Evolutionary conservation across 2,113 vertebrate species (phyloP).

Genomic region (Lasiurus cinereus): DNA sequence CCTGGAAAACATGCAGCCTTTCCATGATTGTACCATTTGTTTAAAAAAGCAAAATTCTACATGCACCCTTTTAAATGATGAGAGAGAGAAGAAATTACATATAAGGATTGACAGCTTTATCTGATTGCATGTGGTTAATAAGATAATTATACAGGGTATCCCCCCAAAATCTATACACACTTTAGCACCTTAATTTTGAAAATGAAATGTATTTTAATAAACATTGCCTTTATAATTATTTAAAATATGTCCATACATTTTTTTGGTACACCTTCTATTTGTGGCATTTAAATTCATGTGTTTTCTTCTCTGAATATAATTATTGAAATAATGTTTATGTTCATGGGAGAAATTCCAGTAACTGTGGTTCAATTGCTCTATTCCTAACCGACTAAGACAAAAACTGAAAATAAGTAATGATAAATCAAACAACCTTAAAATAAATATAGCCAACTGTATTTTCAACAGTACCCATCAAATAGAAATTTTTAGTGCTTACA

Average conservation of each 20-base stretch:
- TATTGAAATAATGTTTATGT: not conserved
- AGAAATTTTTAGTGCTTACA: not conserved
- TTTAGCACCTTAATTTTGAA: too few species aligned
- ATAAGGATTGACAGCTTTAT: not conserved
- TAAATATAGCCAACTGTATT: not conserved
- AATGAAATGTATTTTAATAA: too few species aligned
- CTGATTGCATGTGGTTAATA: not conserved
- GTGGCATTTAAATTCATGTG: not conserved
- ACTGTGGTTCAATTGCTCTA: not conserved
- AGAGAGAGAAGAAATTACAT: constrained; percentile 18
- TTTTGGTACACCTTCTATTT: not conserved
- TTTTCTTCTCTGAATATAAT: constrained; percentile 51
- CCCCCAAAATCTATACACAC: too few species aligned
- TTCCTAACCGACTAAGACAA: not conserved
- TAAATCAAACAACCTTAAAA: not conserved
- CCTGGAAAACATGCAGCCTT: not conserved
- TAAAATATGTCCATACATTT: too few species aligned
- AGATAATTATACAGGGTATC: not conserved
- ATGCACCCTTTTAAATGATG: constrained; percentile 6
- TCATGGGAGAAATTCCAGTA: not conserved
- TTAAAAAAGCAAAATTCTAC: constrained; percentile 12
- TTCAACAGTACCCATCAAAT: not conserved
- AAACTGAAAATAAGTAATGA: not conserved
- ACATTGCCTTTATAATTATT: too few species aligned
- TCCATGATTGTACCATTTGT: not conserved